Conservation (phyloP, 1,140 invertebrate species). For the Lordiphosa clarofinis region DNA sequence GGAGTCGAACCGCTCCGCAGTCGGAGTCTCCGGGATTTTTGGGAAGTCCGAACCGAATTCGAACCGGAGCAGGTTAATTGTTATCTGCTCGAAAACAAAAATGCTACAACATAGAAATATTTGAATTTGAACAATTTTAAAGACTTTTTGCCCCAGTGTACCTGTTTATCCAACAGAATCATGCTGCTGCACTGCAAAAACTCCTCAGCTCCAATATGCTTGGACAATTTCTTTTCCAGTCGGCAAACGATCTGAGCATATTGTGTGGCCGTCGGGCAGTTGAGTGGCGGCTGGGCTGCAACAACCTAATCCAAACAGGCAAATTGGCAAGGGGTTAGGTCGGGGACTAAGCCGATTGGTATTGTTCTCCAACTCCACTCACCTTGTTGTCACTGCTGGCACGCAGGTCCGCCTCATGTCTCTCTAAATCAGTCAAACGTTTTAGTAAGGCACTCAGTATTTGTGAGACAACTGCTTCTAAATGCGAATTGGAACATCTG, state of each 20-base stretch:
- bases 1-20: no score
- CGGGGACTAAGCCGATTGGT: constrained; percentile 25
- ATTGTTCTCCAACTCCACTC: constrained; percentile 5
- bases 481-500: constrained; percentile 78
- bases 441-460: constrained; percentile 80
- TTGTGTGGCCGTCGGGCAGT: constrained; percentile 71
- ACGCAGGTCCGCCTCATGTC: constrained; percentile 76
- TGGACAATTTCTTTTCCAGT: constrained; percentile 75
- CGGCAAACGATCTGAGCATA: constrained; percentile 78
- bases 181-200: constrained; percentile 77
- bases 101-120: no score
- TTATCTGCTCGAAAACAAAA: no score
- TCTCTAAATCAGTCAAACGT: constrained; percentile 79
- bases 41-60: no score
- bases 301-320: constrained; percentile 21
- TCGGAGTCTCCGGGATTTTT: no score
- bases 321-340: constrained; percentile 11
- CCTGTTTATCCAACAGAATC: constrained; percentile 73
- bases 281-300: constrained; percentile 26
- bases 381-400: constrained; percentile 73
- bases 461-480: constrained; percentile 74
- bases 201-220: constrained; percentile 75
- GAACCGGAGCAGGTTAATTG: no score
- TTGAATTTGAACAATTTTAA: no score
- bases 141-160: constrained; percentile 13